phyloP scores from a whole-genome alignment of 2,888 invertebrate species.

The Polydrusus pterygomalis region DNA sequence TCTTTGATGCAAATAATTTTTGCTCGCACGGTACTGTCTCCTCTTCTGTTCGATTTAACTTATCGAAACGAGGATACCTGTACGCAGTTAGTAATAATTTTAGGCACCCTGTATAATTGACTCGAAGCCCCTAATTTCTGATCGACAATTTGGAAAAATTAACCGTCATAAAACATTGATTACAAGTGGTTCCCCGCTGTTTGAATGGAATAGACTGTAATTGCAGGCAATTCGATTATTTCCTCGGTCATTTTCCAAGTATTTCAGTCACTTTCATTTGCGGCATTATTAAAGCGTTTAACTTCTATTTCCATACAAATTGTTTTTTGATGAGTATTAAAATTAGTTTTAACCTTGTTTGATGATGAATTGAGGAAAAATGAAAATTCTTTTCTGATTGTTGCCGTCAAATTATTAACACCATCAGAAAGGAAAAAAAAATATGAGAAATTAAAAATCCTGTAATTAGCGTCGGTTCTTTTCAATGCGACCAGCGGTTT shows the following conservation, averaged over 20 bases:
- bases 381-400: background rate
- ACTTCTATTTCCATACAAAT: constrained; percentile 6
- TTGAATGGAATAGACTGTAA: background rate
- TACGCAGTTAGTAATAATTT: no score
- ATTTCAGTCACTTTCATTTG: constrained; percentile 13
- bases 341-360: constrained; percentile 3
- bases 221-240: background rate
- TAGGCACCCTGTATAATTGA: no score
- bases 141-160: background rate
- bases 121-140: background rate
- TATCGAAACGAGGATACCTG: no score
- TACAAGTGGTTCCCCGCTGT: background rate
- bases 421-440: no score
- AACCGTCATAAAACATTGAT: constrained; percentile 3
- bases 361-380: background rate
- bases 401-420: no score
- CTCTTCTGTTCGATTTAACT: no score
- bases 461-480: no score
- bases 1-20: no score
- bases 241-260: constrained; percentile 1
- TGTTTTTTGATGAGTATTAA: constrained; percentile 11
- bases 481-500: no score
- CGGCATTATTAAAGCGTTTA: background rate
- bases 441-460: no score
- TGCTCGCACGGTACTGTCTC: no score